Conservation (phyloP, 2,797 vertebrate species). For the Meriones psammophilus region DNA sequence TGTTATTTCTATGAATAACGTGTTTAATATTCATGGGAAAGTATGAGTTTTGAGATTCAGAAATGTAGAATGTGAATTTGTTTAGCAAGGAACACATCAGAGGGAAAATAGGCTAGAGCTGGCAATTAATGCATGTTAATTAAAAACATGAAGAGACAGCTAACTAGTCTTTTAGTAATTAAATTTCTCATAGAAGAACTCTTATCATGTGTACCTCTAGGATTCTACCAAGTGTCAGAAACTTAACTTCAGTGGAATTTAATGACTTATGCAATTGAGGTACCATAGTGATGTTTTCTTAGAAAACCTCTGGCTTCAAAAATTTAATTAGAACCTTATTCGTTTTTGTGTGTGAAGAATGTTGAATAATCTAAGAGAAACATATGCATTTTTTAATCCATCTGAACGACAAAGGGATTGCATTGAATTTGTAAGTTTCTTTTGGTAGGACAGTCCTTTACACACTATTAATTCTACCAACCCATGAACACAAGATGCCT, state of each 20-base stretch:
- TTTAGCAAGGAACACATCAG: slow-evolving; percentile 26
- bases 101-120: slow-evolving; percentile 16
- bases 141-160: neutral
- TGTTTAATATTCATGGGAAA: slow-evolving; percentile 56
- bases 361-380: no score
- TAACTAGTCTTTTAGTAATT: slow-evolving; percentile 44
- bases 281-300: neutral
- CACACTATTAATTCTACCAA: neutral
- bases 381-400: no score
- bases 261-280: slow-evolving; percentile 25
- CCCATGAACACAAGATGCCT: neutral
- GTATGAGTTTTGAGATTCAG: neutral
- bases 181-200: slow-evolving; percentile 50
- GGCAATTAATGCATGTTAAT: neutral
- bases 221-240: slow-evolving; percentile 25
- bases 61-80: slow-evolving; percentile 20
- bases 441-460: no score
- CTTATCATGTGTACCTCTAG: slow-evolving; percentile 31
- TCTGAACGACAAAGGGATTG: neutral
- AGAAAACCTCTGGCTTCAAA: neutral
- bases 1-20: neutral
- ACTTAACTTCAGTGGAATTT: slow-evolving; percentile 1
- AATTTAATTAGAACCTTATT: neutral
- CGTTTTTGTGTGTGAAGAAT: neutral
- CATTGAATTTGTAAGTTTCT: neutral